phyloP scores from a whole-genome alignment of 1,140 invertebrate genomes.

The Eueides isabella region DNA sequence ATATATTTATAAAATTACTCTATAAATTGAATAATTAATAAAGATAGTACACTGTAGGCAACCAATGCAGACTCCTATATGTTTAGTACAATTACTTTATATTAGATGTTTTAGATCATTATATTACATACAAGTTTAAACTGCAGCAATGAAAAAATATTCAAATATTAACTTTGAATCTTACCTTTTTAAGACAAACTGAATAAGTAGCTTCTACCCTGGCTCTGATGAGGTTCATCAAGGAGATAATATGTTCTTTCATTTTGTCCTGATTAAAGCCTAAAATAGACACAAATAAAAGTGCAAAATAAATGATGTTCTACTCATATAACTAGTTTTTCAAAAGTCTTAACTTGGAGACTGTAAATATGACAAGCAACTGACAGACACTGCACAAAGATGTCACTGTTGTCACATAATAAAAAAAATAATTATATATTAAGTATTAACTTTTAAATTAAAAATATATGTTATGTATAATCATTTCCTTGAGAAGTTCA shows the following conservation, averaged over 20 bases:
- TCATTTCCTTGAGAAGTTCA: too few relatives aligned
- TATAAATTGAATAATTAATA: not conserved
- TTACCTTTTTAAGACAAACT: conserved; percentile 8
- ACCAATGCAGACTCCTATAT: not conserved
- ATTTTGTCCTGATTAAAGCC: conserved; percentile 10
- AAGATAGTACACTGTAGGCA: not conserved
- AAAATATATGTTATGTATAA: not conserved
- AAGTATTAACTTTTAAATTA: not conserved
- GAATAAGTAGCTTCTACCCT: conserved; percentile 10
- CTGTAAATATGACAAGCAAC: conserved; percentile 14
- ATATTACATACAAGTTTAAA: not conserved
- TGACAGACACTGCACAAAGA: conserved; percentile 12
- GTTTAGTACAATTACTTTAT: not conserved
- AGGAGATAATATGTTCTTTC: not conserved
- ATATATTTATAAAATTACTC: not conserved
- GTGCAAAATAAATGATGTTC: not conserved
- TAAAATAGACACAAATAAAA: conserved; percentile 20
- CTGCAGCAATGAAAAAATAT: not conserved
- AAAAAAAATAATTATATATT: not conserved
- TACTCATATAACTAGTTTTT: conserved; percentile 12
- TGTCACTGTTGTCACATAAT: conserved; percentile 7
- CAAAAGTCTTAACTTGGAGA: conserved; percentile 11
- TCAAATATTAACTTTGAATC: conserved; percentile 3
- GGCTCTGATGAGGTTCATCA: not conserved
- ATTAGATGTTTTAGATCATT: not conserved